Evolutionary conservation across 1,140 invertebrate species (phyloP).

Genomic region (Theocolax elegans): DNA sequence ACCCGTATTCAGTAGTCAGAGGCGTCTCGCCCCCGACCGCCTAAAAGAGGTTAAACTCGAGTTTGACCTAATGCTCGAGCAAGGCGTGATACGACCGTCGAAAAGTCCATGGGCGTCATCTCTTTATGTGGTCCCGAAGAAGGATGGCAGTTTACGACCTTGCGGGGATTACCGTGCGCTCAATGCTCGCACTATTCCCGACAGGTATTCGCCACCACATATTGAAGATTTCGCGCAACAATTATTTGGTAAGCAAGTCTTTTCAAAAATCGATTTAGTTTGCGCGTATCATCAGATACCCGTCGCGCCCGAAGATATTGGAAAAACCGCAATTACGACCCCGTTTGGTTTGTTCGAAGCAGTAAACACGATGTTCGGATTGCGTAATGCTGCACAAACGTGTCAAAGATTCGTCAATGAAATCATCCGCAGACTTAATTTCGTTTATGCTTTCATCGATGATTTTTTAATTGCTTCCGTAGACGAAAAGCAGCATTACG

Average conservation of each 20-base stretch:
- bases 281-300: neutral
- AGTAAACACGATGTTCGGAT: neutral
- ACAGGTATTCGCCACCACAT: neutral
- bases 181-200: neutral
- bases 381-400: neutral
- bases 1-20: constrained; percentile 53
- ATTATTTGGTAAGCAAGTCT: neutral
- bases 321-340: constrained; percentile 51
- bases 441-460: neutral
- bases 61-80: neutral
- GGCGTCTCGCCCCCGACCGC: neutral
- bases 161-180: neutral
- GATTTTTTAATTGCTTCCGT: constrained; percentile 46
- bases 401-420: neutral
- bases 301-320: neutral
- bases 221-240: neutral
- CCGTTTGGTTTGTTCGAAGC: constrained; percentile 38
- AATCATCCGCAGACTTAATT: neutral
- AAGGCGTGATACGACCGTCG: neutral
- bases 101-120: neutral
- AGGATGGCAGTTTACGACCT: neutral
- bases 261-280: neutral
- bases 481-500: neutral
- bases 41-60: neutral
- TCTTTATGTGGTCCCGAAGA: neutral